A percentile compares a stretch with the other conserved stretches of the same genome.
phyloP scores from a whole-genome alignment of 2,113 vertebrate genomes.

The Callithrix jacchus region DNA sequence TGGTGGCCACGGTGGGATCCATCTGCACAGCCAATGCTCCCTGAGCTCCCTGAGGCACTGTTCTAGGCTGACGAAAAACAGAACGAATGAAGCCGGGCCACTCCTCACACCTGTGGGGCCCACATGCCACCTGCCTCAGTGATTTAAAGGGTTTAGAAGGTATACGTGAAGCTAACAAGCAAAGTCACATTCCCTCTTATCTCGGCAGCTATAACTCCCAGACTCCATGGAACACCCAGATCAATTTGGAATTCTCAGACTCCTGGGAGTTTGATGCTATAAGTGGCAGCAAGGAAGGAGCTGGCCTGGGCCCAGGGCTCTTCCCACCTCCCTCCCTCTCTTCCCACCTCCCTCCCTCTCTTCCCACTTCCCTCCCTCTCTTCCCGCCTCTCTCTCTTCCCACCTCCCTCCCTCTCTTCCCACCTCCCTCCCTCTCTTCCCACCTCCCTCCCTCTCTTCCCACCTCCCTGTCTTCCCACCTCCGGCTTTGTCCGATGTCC shows the following conservation, averaged over 20 bases:
- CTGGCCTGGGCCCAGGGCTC: no score
- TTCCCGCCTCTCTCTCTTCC: no score
- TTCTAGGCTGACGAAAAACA: not conserved
- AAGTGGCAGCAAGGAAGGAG: not conserved
- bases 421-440: no score
- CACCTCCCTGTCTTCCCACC: not conserved
- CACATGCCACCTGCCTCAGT: fast-evolving
- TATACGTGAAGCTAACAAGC: no score
- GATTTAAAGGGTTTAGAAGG: not conserved
- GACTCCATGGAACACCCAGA: fast-evolving
- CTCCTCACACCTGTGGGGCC: no score
- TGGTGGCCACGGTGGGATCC: fast-evolving
- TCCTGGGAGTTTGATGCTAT: not conserved
- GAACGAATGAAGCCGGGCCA: not conserved
- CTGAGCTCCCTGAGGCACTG: no score
- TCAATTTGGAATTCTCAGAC: not conserved
- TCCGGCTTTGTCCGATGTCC: not conserved
- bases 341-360: not conserved
- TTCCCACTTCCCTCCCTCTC: no score
- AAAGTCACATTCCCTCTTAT: fast-evolving
- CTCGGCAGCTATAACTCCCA: fast-evolving
- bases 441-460: no score
- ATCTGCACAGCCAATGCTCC: fast-evolving
- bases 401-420: no score
- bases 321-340: no score